Base-by-base conservation (phyloP, 64 coral and sea anemone genomes). In the Montipora foliosa region DNA sequence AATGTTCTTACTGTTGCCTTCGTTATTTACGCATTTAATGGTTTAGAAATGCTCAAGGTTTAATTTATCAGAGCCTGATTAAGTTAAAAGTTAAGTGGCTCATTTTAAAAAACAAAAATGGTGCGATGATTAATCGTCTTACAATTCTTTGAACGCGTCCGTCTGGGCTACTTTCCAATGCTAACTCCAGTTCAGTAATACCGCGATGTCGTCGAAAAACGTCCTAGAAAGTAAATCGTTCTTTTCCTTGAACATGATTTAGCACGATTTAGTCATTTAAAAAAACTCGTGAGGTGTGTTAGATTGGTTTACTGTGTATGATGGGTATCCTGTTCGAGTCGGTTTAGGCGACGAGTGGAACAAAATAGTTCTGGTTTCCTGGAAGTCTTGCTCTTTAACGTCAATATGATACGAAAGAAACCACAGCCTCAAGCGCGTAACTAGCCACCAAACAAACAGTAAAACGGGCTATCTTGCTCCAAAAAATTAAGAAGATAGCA, bases 131-230 rank as follows among this genome's bases (percentile, higher is more conserved):
- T 86, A 68, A 51, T 71, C 13, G 25, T 86, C 82, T 86, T 86
- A 86, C 82, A 72, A 86, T 86, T 86, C 82, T 70, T 68, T 86
- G 82, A 50, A 86, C 67, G 8, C 25, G 82, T 71, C 82, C 82
- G 46, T 86, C 82, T 8, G 62, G 45, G 46, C 82, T 68, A 67
- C 82, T 86, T 71, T 86, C 82, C 82, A 86, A 1, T 86, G 82
- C 66, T 86, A 86, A 50, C 46, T 86, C 82, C 82, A 86, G 62
- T 64, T 86, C 82, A 16, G 82, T 68, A 72, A 86, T 86, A 86
- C 82, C 82, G 46, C 82, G 66, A 86, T 86, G 82, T 71, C 82
- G 45, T 3, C 82, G 67, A 46, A 86, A 86, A 86, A 86, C 82
- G 12, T 86, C 82, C 82, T 86, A 86, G 2, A 86, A 72, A 86